These are phyloP conservation scores for Metacarcinus magister DNA, from an alignment of 2,888 invertebrate species.

Conservation along the genomic window DNA sequence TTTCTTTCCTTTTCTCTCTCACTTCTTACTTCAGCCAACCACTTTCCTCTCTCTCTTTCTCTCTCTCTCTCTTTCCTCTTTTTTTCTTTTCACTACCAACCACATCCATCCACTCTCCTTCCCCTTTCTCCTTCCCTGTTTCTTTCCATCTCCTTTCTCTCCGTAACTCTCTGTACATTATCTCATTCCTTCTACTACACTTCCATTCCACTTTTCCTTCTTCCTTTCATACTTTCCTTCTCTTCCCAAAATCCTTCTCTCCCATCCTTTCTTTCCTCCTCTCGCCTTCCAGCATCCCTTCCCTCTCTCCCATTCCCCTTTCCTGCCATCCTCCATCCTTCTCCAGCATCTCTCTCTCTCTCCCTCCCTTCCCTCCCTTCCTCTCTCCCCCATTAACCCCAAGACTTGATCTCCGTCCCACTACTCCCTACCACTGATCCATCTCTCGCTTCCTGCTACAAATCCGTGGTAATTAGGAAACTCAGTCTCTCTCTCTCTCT, in stretches of 20 bases:
- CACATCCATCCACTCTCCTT: too few relatives aligned
- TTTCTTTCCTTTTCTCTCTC: too few relatives aligned
- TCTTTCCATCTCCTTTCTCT: background rate
- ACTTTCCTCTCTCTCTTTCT: background rate
- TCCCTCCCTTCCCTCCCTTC: background rate
- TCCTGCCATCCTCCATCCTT: background rate
- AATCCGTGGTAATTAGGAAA: background rate
- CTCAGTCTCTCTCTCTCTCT: constrained; percentile 52
- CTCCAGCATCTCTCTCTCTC: background rate
- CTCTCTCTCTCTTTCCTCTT: background rate
- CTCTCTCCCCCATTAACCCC: background rate
- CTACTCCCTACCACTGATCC: constrained; percentile 2
- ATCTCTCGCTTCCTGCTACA: constrained; percentile 6
- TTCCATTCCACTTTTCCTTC: background rate
- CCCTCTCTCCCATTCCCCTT: background rate
- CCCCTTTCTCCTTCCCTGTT: background rate
- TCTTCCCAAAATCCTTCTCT: background rate
- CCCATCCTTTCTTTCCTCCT: background rate
- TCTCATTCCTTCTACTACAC: background rate
- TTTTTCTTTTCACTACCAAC: background rate
- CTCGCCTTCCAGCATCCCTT: background rate
- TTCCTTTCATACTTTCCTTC: background rate
- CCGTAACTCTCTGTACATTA: background rate
- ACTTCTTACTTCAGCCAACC: too few relatives aligned
- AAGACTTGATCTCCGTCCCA: background rate